A percentile compares a stretch with the other conserved stretches of the same genome.
These are phyloP conservation scores for Spilogale gracilis DNA, from an alignment of 2,113 vertebrate species.

Conservation along the genomic window DNA sequence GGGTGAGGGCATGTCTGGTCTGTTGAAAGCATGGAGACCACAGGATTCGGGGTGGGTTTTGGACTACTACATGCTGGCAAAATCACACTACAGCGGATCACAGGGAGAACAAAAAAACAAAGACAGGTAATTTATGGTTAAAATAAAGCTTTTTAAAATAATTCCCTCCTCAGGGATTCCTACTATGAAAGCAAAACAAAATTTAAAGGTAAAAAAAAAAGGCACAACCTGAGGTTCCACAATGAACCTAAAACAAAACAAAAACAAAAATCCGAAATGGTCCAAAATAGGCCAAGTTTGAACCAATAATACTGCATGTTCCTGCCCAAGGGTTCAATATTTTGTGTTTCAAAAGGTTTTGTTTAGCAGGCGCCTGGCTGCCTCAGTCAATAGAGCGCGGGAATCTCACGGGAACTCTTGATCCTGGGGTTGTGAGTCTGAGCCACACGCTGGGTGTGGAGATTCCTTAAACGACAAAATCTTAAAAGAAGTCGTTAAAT, in stretches of 20 bases:
- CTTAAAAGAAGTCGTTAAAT: background rate
- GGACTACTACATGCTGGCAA: background rate
- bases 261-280: background rate
- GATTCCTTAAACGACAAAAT: background rate
- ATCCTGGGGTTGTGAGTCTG: background rate
- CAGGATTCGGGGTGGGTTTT: background rate
- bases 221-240: background rate
- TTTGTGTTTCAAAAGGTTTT: background rate
- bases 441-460: background rate
- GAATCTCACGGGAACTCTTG: background rate
- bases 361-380: background rate
- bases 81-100: background rate
- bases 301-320: background rate
- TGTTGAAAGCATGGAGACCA: background rate
- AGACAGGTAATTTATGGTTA: slow-evolving; percentile 18
- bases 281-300: background rate
- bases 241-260: background rate
- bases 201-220: background rate
- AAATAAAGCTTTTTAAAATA: slow-evolving; percentile 48
- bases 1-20: background rate
- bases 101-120: background rate
- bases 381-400: background rate
- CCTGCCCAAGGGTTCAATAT: background rate
- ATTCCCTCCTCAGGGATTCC: slow-evolving; percentile 38
- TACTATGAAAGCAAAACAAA: slow-evolving; percentile 11